Evolutionary conservation across 2,888 invertebrate species (phyloP).

Genomic region (Alloscopus bannaensis): DNA sequence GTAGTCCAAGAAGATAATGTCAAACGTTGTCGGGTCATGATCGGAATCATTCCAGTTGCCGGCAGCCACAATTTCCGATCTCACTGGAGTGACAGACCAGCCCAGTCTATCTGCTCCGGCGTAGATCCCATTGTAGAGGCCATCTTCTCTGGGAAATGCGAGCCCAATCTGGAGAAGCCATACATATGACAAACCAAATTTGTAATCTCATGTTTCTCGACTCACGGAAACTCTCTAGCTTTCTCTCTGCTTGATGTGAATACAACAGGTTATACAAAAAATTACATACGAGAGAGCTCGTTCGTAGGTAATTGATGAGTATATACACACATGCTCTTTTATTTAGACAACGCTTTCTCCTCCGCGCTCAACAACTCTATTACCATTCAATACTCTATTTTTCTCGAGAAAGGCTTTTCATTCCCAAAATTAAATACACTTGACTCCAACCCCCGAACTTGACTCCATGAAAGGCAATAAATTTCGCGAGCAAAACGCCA

Average conservation of each 20-base stretch:
- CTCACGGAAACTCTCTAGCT: neutral
- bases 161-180: conserved; percentile 37
- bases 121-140: conserved; percentile 67
- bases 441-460: neutral
- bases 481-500: neutral
- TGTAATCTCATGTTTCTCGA: no score
- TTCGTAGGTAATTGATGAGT: no score
- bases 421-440: conserved; percentile 23
- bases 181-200: no score
- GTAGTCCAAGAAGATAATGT: conserved; percentile 73
- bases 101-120: conserved; percentile 66
- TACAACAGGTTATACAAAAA: no score
- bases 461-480: neutral
- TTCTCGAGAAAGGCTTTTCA: conserved; percentile 12
- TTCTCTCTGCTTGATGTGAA: no score
- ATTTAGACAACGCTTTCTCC: conserved; percentile 12
- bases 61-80: conserved; percentile 57
- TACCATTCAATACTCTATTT: neutral
- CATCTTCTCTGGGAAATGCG: conserved; percentile 70
- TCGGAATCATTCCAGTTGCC: conserved; percentile 54
- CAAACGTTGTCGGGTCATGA: conserved; percentile 62
- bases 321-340: neutral
- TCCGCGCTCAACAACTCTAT: conserved; percentile 1
- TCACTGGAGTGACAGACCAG: conserved; percentile 68
- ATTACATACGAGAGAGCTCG: no score